These are phyloP conservation scores for Altica lythri DNA, from an alignment of 2,888 invertebrate genomes.

Conservation along the genomic window DNA sequence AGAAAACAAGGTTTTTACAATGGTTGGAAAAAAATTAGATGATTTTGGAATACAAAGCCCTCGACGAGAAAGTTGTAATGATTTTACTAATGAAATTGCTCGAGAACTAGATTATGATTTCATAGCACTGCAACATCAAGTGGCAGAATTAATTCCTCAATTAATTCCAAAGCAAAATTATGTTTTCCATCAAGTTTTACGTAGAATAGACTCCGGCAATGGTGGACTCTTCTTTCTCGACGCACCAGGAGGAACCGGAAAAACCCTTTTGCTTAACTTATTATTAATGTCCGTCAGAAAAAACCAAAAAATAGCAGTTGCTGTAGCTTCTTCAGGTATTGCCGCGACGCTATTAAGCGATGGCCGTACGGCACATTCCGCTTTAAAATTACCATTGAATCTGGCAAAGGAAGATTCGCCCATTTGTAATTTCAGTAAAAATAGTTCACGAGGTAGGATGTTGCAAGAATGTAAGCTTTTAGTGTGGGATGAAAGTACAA, in stretches of 20 bases:
- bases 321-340: constrained; percentile 3
- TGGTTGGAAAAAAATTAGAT: neutral
- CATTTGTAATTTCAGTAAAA: neutral
- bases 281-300: neutral
- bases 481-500: constrained; percentile 21
- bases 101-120: neutral
- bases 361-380: constrained; percentile 2
- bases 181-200: neutral
- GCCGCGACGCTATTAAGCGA: neutral
- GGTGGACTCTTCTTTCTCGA: neutral
- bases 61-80: neutral
- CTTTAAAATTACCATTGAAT: neutral
- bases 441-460: constrained; percentile 42
- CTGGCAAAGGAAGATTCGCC: neutral
- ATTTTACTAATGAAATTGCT: neutral
- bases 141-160: neutral
- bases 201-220: neutral
- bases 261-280: neutral
- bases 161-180: neutral
- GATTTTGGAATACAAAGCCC: neutral
- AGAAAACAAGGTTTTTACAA: neutral
- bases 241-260: neutral
- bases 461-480: constrained; percentile 37
- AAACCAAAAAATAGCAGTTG: constrained; percentile 1
- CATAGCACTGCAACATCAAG: neutral